These are phyloP conservation scores for Nestor notabilis DNA, from an alignment of 2,113 vertebrate genomes.

Conservation along the genomic window DNA sequence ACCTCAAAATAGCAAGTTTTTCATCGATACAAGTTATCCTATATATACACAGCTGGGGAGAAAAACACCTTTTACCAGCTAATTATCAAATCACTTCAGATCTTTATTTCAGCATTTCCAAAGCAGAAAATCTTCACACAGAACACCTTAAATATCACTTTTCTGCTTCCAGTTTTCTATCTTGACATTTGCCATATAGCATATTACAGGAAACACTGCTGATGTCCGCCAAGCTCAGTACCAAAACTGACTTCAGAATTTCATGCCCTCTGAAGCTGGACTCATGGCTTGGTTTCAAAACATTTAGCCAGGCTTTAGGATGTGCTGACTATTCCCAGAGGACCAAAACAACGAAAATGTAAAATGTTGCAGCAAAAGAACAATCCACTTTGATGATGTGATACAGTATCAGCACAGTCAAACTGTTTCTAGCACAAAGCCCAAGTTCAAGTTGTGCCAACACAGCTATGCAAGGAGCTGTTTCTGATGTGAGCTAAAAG, in stretches of 20 bases:
- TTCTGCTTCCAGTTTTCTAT: not conserved
- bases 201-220: not conserved
- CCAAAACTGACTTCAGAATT: constrained; percentile 7
- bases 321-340: not conserved
- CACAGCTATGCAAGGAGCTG: not conserved
- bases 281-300: not conserved
- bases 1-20: not conserved
- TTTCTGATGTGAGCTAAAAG: not conserved
- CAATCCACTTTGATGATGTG: not conserved
- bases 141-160: not conserved
- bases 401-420: not conserved
- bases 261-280: not conserved
- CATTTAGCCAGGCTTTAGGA: not conserved
- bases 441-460: not conserved
- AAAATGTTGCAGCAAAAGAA: not conserved
- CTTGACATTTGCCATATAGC: not conserved
- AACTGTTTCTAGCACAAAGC: not conserved
- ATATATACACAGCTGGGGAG: not conserved
- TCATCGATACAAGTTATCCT: not conserved
- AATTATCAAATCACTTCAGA: not conserved
- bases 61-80: not conserved
- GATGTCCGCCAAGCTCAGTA: not conserved
- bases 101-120: not conserved
- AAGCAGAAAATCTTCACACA: not conserved
- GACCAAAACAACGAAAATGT: not conserved